phyloP scores from a whole-genome alignment of 2,797 vertebrate species.

The Enteromius treurensis region DNA sequence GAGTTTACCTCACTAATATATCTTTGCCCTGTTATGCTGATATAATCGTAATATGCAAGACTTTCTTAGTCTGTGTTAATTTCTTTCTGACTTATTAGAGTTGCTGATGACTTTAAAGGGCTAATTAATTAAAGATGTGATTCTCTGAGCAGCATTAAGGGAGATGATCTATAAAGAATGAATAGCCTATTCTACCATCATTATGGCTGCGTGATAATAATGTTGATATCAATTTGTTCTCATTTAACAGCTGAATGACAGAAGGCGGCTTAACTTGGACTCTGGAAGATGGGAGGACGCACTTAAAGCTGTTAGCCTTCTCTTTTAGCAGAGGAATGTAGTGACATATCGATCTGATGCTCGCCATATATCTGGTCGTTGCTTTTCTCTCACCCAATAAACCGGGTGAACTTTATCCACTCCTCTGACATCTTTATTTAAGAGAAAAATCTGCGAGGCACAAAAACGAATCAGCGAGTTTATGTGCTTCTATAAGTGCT shows the following conservation, averaged over 20 bases:
- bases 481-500: background rate
- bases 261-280: background rate
- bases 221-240: constrained; percentile 20
- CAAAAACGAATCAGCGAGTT: background rate
- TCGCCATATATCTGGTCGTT: background rate
- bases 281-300: background rate
- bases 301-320: constrained; percentile 22
- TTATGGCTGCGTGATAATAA: constrained; percentile 26
- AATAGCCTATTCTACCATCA: constrained; percentile 14
- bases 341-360: constrained; percentile 16
- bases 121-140: constrained; percentile 43
- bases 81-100: constrained; percentile 23
- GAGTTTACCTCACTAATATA: background rate
- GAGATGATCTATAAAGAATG: constrained; percentile 32
- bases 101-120: constrained; percentile 32
- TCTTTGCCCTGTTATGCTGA: background rate
- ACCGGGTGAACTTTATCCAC: background rate
- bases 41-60: background rate
- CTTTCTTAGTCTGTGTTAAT: constrained; percentile 16
- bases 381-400: constrained; percentile 25
- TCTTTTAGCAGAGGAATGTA: constrained; percentile 1
- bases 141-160: constrained; percentile 22
- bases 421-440: constrained; percentile 36
- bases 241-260: constrained; percentile 9
- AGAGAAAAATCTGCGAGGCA: background rate